phyloP scores from a whole-genome alignment of 2,113 vertebrate genomes.

The Toxotes jaculatrix region DNA sequence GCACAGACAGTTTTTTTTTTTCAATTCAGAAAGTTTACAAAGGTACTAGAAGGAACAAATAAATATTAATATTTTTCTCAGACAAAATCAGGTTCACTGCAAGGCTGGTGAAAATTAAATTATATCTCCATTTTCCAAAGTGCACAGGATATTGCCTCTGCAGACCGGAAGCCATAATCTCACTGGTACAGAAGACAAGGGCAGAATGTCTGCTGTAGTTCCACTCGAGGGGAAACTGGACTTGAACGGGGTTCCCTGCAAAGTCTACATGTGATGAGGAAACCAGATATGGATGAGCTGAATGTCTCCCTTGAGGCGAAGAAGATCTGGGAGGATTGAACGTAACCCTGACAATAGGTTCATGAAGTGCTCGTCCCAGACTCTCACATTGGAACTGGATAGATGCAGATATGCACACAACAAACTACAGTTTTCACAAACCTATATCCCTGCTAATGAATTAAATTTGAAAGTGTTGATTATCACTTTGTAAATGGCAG shows the following conservation, averaged over 20 bases:
- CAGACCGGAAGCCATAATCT: constrained; percentile 34
- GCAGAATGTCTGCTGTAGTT: constrained; percentile 46
- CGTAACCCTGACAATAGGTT: constrained; percentile 31
- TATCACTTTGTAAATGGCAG: constrained; percentile 15
- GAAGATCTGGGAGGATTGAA: constrained; percentile 45
- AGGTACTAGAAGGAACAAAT: background rate
- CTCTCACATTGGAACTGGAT: background rate
- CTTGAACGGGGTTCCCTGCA: constrained; percentile 39
- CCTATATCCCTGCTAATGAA: background rate
- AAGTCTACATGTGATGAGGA: constrained; percentile 67
- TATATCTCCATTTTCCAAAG: background rate
- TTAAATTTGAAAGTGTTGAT: background rate
- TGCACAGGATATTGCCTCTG: constrained; percentile 34
- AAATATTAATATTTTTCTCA: background rate
- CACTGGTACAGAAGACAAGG: constrained; percentile 30
- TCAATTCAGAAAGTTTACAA: background rate
- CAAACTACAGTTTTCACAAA: background rate
- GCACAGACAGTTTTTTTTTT: background rate
- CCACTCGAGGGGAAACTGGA: constrained; percentile 45
- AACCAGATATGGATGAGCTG: constrained; percentile 65
- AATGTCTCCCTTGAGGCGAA: constrained; percentile 55
- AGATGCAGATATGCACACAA: constrained; percentile 12
- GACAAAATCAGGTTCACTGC: constrained; percentile 6
- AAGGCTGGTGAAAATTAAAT: constrained; percentile 24
- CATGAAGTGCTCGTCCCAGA: background rate